Base-by-base conservation (phyloP, 2,113 vertebrate genomes). In the Myrmophylax atrothorax region DNA sequence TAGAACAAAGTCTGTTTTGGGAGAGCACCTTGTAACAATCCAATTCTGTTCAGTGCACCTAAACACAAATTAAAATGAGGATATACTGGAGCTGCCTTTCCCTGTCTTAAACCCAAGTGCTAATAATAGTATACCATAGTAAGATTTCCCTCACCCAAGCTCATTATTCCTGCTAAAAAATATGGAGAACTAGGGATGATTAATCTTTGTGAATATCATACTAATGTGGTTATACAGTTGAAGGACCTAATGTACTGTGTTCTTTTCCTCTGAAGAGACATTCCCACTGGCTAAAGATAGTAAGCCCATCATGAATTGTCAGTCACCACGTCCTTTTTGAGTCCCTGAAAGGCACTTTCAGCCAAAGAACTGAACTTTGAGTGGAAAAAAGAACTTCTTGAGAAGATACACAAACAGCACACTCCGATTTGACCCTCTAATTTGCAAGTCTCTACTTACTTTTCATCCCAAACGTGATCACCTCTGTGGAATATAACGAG, bases 401-500 rank as follows among this genome's bases (percentile, higher is more conserved):
- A 87, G 79, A 78, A 94, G n/a, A 53, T 26, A 90, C 2, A 42
- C 64, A 62, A 81, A 53, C 42, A 87, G 26, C 23, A 67, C 9
- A 53, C 28, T 72, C 17, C 25, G 83, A 9, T 59, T 18, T 33
- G 46, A 10, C 42, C 29, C 94, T 90, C 77, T 52, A 66, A 55
- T 19, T 60, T 35, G 40, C 15, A 12, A 81, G 44, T 18, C 31
- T 62, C 47, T 90, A 98, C 99, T 98, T 98, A 99, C 99, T 98
- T 98, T 50, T 93, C 92, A 90, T 98, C 99, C 99, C 99, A 99
- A 83, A 96, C 88, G 40, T 98, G 99, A 97, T 99, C 98, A 58
- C 99, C 99, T 98, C 99, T 98, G 95, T 99, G 99, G 97, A 99
- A 99, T 94, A 99, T 98, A 86, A 99, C 98, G 84, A 99, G 88